Evolutionary conservation across 2,888 invertebrate species (phyloP).

Genomic region (Eremobia ochroleuca): DNA sequence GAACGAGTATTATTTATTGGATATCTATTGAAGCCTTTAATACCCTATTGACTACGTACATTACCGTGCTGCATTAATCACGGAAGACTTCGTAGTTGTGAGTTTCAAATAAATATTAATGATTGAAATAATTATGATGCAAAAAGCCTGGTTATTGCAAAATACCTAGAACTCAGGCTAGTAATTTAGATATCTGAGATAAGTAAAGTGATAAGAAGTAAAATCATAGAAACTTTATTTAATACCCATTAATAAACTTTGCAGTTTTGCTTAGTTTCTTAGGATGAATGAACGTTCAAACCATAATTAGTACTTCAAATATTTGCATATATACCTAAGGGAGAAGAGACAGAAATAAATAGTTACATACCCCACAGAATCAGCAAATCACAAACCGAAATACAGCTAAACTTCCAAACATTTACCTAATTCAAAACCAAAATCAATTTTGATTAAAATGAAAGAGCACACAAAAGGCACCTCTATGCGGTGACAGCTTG

Average conservation of each 20-base stretch:
- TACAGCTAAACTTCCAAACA: conserved; percentile 40
- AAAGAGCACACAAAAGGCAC: conserved; percentile 65
- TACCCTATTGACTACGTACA: background rate
- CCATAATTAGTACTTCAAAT: conserved; percentile 7
- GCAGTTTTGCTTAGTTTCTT: background rate
- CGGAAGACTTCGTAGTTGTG: conserved; percentile 6
- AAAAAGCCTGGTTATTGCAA: conserved; percentile 35
- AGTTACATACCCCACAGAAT: conserved; percentile 4
- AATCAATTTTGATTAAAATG: conserved; percentile 70
- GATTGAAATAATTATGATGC: conserved; percentile 24
- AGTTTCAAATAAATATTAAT: conserved; percentile 43
- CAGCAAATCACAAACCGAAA: conserved; percentile 16
- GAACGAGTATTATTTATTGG: background rate
- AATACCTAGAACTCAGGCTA: background rate
- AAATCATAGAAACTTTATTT: background rate
- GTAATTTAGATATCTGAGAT: background rate
- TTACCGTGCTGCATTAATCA: conserved; percentile 6
- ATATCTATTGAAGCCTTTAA: too few species aligned
- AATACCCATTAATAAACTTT: conserved; percentile 2
- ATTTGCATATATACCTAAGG: background rate
- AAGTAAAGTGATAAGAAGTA: background rate
- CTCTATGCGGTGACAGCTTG: conserved; percentile 78
- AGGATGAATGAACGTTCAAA: background rate
- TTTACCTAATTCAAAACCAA: conserved; percentile 61
- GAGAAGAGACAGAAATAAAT: conserved; percentile 7